Conservation (phyloP, 2,797 vertebrate genomes). For the Ptychobarbus kaznakovi region DNA sequence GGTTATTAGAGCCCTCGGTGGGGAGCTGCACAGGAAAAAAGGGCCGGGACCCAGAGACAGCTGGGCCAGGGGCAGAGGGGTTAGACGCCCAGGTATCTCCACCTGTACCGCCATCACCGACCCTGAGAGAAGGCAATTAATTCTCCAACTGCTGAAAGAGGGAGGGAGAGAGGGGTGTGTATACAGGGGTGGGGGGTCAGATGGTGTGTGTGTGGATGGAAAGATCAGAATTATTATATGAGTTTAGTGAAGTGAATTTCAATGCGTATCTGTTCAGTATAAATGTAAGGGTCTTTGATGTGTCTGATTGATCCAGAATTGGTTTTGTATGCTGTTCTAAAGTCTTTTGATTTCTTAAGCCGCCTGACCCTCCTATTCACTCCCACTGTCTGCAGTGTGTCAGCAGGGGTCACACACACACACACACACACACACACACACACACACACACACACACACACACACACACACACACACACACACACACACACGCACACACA, state of each 20-base stretch:
- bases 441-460: too few relatives aligned
- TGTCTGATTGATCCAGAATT: neutral
- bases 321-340: neutral
- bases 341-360: slow-evolving; percentile 9
- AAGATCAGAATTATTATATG: neutral
- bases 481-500: too few relatives aligned
- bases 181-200: slow-evolving; percentile 15
- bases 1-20: slow-evolving; percentile 76
- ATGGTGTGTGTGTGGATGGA: slow-evolving; percentile 27
- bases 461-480: too few relatives aligned
- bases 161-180: slow-evolving; percentile 36
- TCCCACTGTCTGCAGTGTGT: slow-evolving; percentile 50
- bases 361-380: slow-evolving; percentile 40
- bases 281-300: neutral
- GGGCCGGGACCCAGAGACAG: slow-evolving; percentile 76
- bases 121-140: slow-evolving; percentile 84
- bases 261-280: neutral
- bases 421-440: neutral
- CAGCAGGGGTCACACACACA: slow-evolving; percentile 27
- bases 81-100: slow-evolving; percentile 85
- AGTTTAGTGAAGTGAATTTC: slow-evolving; percentile 45
- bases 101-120: slow-evolving; percentile 85
- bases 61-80: slow-evolving; percentile 80
- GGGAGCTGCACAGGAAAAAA: slow-evolving; percentile 65
- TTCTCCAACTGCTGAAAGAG: slow-evolving; percentile 61